These are phyloP conservation scores for Drosophila rufa DNA, from an alignment of 1,140 invertebrate genomes.

Conservation along the genomic window DNA sequence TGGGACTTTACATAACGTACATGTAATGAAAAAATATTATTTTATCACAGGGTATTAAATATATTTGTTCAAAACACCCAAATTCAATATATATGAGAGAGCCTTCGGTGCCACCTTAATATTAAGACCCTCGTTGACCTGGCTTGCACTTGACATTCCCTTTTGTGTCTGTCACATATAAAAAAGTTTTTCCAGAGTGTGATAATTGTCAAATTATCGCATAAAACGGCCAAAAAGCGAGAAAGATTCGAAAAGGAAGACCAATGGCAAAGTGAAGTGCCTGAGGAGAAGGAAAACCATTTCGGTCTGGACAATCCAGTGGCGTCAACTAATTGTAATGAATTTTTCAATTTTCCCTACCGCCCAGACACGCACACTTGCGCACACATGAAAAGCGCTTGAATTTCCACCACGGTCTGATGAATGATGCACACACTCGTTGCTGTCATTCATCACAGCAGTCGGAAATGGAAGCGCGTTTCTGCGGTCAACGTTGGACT, in stretches of 20 bases:
- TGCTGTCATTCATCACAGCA: constrained; percentile 75
- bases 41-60: constrained; percentile 8
- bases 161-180: constrained; percentile 32
- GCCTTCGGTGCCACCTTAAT: constrained; percentile 1
- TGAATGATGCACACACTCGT: constrained; percentile 79
- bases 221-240: constrained; percentile 2
- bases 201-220: constrained; percentile 73
- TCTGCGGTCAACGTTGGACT: constrained; percentile 67
- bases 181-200: constrained; percentile 36
- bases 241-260: neutral
- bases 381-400: constrained; percentile 20
- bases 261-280: neutral
- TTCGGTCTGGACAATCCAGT: constrained; percentile 35
- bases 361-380: constrained; percentile 18
- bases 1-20: too few species aligned
- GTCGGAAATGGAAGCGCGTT: constrained; percentile 58
- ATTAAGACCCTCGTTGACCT: constrained; percentile 35
- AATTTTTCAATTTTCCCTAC: constrained; percentile 73
- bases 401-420: constrained; percentile 47
- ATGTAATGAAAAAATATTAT: too few species aligned
- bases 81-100: constrained; percentile 7
- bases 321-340: constrained; percentile 78
- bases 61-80: neutral
- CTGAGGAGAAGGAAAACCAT: constrained; percentile 21
- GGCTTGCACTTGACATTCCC: constrained; percentile 37